These are phyloP conservation scores for Zaprionus obscuricornis DNA, from an alignment of 2,888 invertebrate species.

Conservation along the genomic window DNA sequence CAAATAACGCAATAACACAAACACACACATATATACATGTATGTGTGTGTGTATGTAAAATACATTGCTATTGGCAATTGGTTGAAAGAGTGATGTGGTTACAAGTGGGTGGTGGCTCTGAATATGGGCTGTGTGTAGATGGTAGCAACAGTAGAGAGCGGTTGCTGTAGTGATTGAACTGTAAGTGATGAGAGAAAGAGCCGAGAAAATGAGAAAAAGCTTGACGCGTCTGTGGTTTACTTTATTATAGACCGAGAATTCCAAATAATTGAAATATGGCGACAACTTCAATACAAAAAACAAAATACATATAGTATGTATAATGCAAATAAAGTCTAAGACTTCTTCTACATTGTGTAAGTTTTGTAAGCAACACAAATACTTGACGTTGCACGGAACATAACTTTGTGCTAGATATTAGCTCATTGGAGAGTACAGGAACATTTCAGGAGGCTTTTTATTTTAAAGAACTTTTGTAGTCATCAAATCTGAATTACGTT, in stretches of 20 bases:
- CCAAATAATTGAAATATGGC: conserved; percentile 60
- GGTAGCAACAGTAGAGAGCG: not conserved
- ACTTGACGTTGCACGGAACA: too few relatives aligned
- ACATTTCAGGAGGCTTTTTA: too few relatives aligned
- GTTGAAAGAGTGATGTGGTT: not conserved
- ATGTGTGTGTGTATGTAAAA: conserved; percentile 2
- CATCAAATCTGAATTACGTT: too few relatives aligned
- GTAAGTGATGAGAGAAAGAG: not conserved
- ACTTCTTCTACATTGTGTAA: too few relatives aligned
- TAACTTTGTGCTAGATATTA: too few relatives aligned
- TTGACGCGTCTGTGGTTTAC: conserved; percentile 18
- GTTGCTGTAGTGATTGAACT: not conserved
- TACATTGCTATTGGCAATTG: conserved; percentile 15
- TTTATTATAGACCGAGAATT: conserved; percentile 44
- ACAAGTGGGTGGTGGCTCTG: not conserved
- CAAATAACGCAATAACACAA: conserved; percentile 45
- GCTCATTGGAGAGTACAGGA: too few relatives aligned
- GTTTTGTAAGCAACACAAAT: too few relatives aligned
- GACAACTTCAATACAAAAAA: conserved; percentile 21
- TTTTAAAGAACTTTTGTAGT: too few relatives aligned
- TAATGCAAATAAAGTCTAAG: too few relatives aligned
- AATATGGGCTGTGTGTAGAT: too few relatives aligned
- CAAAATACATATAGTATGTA: too few relatives aligned
- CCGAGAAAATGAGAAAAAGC: not conserved
- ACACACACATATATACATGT: conserved; percentile 23